These are phyloP conservation scores for Atherinomorus stipes DNA, from an alignment of 2,113 vertebrate species.

Conservation along the genomic window DNA sequence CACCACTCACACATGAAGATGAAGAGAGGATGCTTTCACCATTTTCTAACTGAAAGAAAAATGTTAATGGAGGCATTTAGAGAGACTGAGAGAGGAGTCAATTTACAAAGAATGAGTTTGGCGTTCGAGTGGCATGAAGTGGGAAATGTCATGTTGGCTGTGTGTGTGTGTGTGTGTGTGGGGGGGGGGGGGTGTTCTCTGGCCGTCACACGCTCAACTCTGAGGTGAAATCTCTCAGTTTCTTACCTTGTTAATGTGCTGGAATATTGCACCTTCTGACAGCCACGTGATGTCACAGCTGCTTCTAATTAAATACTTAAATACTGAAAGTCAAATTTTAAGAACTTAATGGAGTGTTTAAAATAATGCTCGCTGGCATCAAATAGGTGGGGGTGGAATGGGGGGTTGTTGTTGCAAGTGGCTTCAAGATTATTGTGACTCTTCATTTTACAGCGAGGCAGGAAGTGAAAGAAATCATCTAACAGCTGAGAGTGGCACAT, in stretches of 20 bases:
- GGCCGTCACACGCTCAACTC: slow-evolving; percentile 5
- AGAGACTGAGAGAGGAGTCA: slow-evolving; percentile 14
- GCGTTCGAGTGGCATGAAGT: slow-evolving; percentile 10
- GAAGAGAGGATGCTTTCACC: background rate
- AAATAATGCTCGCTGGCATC: background rate
- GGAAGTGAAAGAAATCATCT: background rate
- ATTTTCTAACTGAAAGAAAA: slow-evolving; percentile 36
- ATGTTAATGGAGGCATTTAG: slow-evolving; percentile 39
- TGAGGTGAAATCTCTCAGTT: slow-evolving; percentile 18
- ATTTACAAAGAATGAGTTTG: slow-evolving; percentile 10
- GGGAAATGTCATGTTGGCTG: slow-evolving; percentile 44
- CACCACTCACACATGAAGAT: background rate
- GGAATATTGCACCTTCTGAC: slow-evolving; percentile 24
- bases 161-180: no score
- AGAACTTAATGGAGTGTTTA: background rate
- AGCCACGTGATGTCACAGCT: background rate
- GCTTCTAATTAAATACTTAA: background rate
- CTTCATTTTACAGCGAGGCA: background rate
- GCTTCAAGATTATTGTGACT: background rate
- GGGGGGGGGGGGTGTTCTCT: slow-evolving; percentile 18
- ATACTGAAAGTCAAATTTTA: background rate
- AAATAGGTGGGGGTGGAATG: background rate
- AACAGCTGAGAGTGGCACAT: slow-evolving; percentile 42
- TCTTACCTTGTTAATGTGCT: slow-evolving; percentile 14
- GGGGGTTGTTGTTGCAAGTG: no score